phyloP scores from a whole-genome alignment of 2,888 invertebrate genomes.

The Rugalucina vietnamica region DNA sequence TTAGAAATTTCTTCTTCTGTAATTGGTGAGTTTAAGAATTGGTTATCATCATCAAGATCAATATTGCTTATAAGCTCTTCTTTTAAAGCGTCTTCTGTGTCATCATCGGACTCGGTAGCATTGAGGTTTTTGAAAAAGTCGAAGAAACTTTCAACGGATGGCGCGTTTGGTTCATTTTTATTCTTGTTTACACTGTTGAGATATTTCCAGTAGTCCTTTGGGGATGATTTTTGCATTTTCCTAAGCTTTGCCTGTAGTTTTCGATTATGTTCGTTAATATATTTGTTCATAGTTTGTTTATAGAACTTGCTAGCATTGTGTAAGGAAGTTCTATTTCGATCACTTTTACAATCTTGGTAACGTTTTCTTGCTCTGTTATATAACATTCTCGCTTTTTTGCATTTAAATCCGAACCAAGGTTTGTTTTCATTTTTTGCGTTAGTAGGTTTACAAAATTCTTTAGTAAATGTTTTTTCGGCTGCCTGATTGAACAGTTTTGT shows the following conservation, averaged over 20 bases:
- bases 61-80: background rate
- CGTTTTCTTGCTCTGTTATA: background rate
- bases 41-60: background rate
- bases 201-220: background rate
- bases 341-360: background rate
- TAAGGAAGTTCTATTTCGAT: background rate
- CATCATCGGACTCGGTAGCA: background rate
- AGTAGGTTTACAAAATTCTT: background rate
- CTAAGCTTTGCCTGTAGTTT: background rate
- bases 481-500: background rate
- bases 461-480: background rate
- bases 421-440: background rate
- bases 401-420: background rate
- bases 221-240: background rate
- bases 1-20: conserved; percentile 6
- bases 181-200: background rate
- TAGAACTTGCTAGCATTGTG: background rate
- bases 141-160: background rate
- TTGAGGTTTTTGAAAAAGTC: background rate
- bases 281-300: background rate
- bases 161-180: background rate
- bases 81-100: no score
- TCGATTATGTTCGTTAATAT: background rate
- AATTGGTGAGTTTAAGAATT: background rate
- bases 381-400: background rate